A percentile compares a stretch with the other conserved stretches of the same genome.
Conservation (phyloP, 2,113 vertebrate species). For the Cyprichromis sp. region DNA sequence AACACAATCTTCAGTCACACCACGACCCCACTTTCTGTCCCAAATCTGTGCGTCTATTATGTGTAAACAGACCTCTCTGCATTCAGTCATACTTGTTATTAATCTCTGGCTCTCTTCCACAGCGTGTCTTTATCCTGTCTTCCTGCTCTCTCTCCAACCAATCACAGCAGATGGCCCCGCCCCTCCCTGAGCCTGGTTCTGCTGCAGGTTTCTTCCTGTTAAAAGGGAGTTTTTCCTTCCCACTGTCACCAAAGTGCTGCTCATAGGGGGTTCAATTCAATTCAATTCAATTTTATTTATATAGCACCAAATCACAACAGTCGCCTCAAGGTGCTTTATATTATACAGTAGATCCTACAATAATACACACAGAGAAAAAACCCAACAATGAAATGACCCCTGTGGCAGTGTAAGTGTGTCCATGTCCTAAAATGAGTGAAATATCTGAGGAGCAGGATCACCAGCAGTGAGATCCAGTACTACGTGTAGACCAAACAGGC, state of each 20-base stretch:
- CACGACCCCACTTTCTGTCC: neutral
- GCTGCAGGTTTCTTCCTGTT: fast-evolving
- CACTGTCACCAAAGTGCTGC: fast-evolving
- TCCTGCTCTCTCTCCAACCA: fast-evolving
- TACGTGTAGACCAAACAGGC: neutral
- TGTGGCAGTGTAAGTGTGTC: neutral
- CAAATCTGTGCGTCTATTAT: neutral
- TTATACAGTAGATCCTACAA: neutral
- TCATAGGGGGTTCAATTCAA: neutral
- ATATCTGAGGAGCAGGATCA: neutral
- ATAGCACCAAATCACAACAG: fast-evolving
- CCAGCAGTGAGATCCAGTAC: neutral
- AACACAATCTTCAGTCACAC: neutral
- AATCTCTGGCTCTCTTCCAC: neutral
- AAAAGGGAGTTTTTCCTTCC: neutral
- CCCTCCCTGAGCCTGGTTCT: neutral
- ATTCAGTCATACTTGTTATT: neutral
- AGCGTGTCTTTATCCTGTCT: neutral
- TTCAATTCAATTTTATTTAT: too few relatives aligned
- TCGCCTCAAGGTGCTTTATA: neutral
- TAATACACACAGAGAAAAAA: neutral
- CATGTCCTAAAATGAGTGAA: neutral
- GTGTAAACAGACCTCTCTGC: neutral
- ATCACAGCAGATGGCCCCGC: neutral
- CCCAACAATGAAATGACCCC: neutral